phyloP scores from a whole-genome alignment of 2,797 vertebrate genomes.

The Monodelphis domestica region DNA sequence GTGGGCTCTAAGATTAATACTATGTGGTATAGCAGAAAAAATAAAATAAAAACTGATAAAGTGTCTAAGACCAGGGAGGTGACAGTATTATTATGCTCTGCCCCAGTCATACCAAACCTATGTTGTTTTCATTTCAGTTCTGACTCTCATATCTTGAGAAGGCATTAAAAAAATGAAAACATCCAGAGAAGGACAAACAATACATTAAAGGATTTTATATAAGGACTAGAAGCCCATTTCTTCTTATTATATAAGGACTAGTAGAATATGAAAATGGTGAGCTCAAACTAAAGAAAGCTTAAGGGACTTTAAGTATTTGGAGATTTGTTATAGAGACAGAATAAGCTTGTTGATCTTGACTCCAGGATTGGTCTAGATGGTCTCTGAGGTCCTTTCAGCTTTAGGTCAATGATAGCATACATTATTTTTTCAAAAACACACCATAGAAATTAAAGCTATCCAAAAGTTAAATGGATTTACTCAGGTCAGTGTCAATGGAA shows the following conservation, averaged over 20 bases:
- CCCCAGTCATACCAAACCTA: not conserved
- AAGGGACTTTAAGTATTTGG: not conserved
- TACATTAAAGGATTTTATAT: not conserved
- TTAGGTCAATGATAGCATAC: not conserved
- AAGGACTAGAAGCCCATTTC: too few species aligned
- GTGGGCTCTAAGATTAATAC: not conserved
- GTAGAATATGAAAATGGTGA: not conserved
- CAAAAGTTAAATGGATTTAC: not conserved
- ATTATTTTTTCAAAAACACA: not conserved
- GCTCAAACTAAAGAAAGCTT: not conserved
- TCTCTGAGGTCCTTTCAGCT: not conserved
- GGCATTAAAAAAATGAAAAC: not conserved
- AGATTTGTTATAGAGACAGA: not conserved
- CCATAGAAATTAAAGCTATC: not conserved
- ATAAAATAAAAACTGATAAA: not conserved
- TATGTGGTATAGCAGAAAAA: not conserved
- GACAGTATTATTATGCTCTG: not conserved
- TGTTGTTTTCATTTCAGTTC: not conserved
- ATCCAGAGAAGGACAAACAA: not conserved
- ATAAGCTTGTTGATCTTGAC: not conserved
- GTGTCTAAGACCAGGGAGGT: not conserved
- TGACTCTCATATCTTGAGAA: not conserved
- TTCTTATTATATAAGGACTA: not conserved
- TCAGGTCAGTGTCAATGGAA: not conserved
- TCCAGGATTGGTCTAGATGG: not conserved